Evolutionary conservation across 1,140 invertebrate species (phyloP).

Genomic region (Calycopis cecrops): DNA sequence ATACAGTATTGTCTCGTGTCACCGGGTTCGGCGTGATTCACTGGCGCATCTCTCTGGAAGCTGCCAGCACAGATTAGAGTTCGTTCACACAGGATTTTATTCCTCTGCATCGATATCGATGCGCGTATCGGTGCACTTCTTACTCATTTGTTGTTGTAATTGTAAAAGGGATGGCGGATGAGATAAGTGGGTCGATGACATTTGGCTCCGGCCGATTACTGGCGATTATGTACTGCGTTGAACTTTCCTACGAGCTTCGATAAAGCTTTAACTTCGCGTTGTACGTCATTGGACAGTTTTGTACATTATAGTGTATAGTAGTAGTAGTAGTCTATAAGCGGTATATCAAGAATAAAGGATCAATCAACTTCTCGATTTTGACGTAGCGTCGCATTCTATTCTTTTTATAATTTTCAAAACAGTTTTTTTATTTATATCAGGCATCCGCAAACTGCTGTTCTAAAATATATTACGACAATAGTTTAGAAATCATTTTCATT

Average conservation of each 20-base stretch:
- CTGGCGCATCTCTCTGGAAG: conserved; percentile 27
- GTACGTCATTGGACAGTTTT: too few relatives aligned
- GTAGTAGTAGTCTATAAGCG: too few relatives aligned
- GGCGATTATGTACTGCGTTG: conserved; percentile 72
- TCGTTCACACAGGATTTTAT: conserved; percentile 75
- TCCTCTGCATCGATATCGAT: conserved; percentile 66
- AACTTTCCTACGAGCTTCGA: conserved; percentile 38
- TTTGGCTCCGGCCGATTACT: conserved; percentile 70
- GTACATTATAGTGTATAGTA: too few relatives aligned
- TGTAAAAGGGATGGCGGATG: conserved; percentile 74
- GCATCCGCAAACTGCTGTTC: too few relatives aligned
- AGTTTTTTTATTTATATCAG: too few relatives aligned
- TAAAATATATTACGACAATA: too few relatives aligned
- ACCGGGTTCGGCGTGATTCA: conserved; percentile 32
- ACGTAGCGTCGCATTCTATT: too few relatives aligned
- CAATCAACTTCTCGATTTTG: too few relatives aligned
- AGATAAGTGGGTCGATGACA: conserved; percentile 72
- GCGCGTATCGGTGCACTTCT: conserved; percentile 65
- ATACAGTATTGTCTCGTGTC: background rate
- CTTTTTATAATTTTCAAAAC: too few relatives aligned
- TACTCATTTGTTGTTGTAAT: conserved; percentile 74
- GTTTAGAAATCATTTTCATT: too few relatives aligned
- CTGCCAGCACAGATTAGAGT: conserved; percentile 65
- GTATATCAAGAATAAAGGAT: too few relatives aligned
- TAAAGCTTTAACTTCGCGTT: too few relatives aligned